These are phyloP conservation scores for Speoplatyrhinus poulsoni DNA, from an alignment of 2,113 vertebrate species.

Conservation along the genomic window DNA sequence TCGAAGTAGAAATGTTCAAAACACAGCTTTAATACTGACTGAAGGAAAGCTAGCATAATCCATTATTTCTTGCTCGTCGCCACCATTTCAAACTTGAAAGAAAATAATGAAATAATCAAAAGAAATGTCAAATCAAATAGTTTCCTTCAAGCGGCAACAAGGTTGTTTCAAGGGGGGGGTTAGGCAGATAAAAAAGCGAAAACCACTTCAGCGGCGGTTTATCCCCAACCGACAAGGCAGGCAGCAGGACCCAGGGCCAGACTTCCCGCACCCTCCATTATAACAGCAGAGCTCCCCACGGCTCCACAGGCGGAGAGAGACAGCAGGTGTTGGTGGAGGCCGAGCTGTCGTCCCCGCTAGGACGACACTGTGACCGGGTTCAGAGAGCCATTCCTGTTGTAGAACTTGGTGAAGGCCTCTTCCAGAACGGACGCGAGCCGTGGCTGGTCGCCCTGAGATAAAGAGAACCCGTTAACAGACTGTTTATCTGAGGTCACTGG, in stretches of 20 bases:
- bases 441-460: constrained; percentile 87
- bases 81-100: constrained; percentile 25
- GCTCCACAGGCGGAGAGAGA: constrained; percentile 40
- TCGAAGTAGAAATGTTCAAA: constrained; percentile 67
- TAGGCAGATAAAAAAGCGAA: constrained; percentile 39
- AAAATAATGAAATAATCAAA: constrained; percentile 25
- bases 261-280: constrained; percentile 16
- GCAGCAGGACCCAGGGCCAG: constrained; percentile 50
- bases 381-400: constrained; percentile 88
- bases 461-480: background rate
- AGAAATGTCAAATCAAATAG: constrained; percentile 44
- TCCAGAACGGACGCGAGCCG: constrained; percentile 91
- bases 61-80: constrained; percentile 29
- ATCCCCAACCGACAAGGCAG: constrained; percentile 54
- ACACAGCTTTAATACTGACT: constrained; percentile 78
- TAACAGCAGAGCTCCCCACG: constrained; percentile 51
- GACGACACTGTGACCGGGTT: constrained; percentile 95
- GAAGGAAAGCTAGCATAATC: constrained; percentile 44
- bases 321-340: constrained; percentile 27
- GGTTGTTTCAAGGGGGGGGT: constrained; percentile 41
- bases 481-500: background rate
- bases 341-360: constrained; percentile 72
- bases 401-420: constrained; percentile 96
- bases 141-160: constrained; percentile 36
- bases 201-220: constrained; percentile 68